A percentile compares a stretch with the other conserved stretches of the same genome.
These are phyloP conservation scores for Orchestes rusci DNA, from an alignment of 2,888 invertebrate species.

Conservation along the genomic window DNA sequence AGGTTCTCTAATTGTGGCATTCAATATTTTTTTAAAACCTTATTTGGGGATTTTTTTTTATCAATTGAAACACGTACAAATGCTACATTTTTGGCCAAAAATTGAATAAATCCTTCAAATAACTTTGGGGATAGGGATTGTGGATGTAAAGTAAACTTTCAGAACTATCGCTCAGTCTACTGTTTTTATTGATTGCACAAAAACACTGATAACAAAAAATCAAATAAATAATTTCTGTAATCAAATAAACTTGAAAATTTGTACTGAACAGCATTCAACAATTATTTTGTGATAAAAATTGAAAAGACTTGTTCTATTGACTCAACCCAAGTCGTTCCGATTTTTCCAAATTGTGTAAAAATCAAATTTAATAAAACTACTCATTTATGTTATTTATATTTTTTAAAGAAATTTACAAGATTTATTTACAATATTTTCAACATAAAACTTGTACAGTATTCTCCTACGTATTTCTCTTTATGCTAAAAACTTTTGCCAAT, in stretches of 20 bases:
- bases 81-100: too few species aligned
- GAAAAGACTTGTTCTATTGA: constrained; percentile 12
- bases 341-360: constrained; percentile 13
- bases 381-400: constrained; percentile 32
- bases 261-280: constrained; percentile 21
- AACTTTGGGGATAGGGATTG: too few species aligned
- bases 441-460: constrained; percentile 34
- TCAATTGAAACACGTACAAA: too few species aligned
- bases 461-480: constrained; percentile 16
- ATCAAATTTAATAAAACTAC: constrained; percentile 16
- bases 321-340: too few species aligned
- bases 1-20: too few species aligned
- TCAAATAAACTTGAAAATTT: constrained; percentile 20
- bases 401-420: constrained; percentile 43
- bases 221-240: constrained; percentile 19
- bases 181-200: constrained; percentile 43
- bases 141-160: too few species aligned
- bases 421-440: constrained; percentile 42
- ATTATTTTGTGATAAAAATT: constrained; percentile 1
- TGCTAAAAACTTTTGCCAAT: constrained; percentile 39
- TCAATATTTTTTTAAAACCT: too few species aligned
- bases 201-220: constrained; percentile 41
- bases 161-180: constrained; percentile 37
- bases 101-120: too few species aligned
- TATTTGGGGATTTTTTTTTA: too few species aligned